Base-by-base conservation (phyloP, 2,113 vertebrate species). In the Tetrax tetrax region DNA sequence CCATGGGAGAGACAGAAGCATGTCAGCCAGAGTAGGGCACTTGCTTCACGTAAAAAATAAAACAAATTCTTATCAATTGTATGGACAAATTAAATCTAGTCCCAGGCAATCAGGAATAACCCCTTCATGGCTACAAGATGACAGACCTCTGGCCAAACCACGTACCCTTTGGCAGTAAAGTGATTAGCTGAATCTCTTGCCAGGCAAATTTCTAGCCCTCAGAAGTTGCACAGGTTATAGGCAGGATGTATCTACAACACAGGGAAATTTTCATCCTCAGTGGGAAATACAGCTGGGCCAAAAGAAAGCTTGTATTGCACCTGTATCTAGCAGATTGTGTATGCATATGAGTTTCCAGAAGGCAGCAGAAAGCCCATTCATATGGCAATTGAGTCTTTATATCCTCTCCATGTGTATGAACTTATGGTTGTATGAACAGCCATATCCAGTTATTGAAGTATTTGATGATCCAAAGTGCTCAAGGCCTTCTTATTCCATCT, bases 381-480 rank as follows among this genome's bases (percentile, higher is more conserved):
- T 37, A n/a, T 13, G 24, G 71, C 88, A 66, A 31, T n/a, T 82
- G 57, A 50, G 61, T 78, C 91, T 97, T 96, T 87, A 94, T 92
- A 87, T 87, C 66, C 59, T 89, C 80, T 89, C 86, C 21, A 76
- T 77, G 80, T 72, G 57, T 51, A 95, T 82, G 87, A 90, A 95
- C 76, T 94, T 92, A 89, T 31, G 59, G 65, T 65, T 91, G 81
- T 63, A 84, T 76, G 80, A 96, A 90, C 57, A 95, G 48, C 69
- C 61, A 79, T 72, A 95, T 50, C 57, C 70, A 92, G 80, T 91
- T 96, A 89, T 76, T 89, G 74, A 81, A 94, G 89, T 77, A 61
- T 70, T 80, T 91, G 92, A 89, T 93, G 91, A 84, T 70, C 28
- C 77, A 56, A 87, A 82, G 80, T 77, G 89, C 37, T 87, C 91